Evolutionary conservation across 2,797 vertebrate species (phyloP).

Genomic region (Antrozous pallidus): DNA sequence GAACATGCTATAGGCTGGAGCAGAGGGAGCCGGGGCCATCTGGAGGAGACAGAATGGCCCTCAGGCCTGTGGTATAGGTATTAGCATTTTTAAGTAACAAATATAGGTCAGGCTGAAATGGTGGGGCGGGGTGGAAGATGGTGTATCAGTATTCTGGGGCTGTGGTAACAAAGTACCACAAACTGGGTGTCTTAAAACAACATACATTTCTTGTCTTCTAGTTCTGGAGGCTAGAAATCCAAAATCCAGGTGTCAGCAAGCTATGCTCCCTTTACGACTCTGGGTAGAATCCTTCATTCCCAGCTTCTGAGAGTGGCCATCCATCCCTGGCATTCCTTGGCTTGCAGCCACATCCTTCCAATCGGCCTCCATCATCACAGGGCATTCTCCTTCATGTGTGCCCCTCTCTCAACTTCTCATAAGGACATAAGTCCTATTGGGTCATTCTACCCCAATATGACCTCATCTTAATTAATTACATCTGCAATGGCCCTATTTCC

Average conservation of each 20-base stretch:
- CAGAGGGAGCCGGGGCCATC: background rate
- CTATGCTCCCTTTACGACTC: background rate
- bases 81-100: background rate
- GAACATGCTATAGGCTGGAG: background rate
- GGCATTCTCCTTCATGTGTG: background rate
- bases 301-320: background rate
- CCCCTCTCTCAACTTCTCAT: background rate
- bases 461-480: background rate
- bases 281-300: background rate
- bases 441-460: background rate
- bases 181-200: background rate
- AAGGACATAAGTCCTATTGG: background rate
- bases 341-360: background rate
- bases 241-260: background rate
- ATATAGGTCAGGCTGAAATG: background rate
- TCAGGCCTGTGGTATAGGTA: background rate
- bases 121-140: too few species aligned
- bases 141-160: background rate
- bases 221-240: background rate
- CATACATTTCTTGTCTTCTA: background rate
- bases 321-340: background rate
- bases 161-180: background rate
- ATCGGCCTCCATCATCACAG: background rate
- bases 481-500: background rate
- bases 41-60: background rate